phyloP scores from a whole-genome alignment of 2,888 invertebrate genomes.

The Lithophane leautieri region DNA sequence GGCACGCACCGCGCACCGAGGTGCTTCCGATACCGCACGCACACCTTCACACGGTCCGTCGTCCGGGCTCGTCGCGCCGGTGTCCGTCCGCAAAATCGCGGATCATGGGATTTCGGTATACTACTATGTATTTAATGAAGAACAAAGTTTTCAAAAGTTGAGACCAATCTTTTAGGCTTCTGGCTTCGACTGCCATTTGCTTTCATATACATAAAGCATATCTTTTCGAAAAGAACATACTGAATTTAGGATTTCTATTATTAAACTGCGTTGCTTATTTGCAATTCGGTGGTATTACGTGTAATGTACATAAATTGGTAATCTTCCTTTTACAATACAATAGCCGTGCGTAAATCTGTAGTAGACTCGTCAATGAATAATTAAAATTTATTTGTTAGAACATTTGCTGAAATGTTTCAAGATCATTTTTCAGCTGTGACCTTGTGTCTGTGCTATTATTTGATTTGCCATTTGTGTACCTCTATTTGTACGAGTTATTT shows the following conservation, averaged over 20 bases:
- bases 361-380: slow-evolving; percentile 10
- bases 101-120: too few relatives aligned
- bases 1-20: too few relatives aligned
- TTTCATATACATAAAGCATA: neutral
- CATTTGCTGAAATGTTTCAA: slow-evolving; percentile 41
- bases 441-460: slow-evolving; percentile 32
- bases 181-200: neutral
- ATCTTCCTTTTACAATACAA: slow-evolving; percentile 1
- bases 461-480: slow-evolving; percentile 33
- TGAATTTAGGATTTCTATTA: neutral
- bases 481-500: neutral
- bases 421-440: slow-evolving; percentile 33
- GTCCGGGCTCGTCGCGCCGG: too few relatives aligned
- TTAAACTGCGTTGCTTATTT: neutral
- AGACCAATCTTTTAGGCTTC: neutral
- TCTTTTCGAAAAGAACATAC: neutral
- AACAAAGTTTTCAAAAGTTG: too few relatives aligned
- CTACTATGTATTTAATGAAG: too few relatives aligned
- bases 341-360: slow-evolving; percentile 15
- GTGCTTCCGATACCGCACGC: too few relatives aligned
- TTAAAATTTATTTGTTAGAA: slow-evolving; percentile 47
- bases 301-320: neutral
- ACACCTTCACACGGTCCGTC: too few relatives aligned
- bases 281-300: neutral
- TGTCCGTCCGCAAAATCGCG: too few relatives aligned